Base-by-base conservation (phyloP, 2,888 invertebrate genomes). In the Lypha dubia region DNA sequence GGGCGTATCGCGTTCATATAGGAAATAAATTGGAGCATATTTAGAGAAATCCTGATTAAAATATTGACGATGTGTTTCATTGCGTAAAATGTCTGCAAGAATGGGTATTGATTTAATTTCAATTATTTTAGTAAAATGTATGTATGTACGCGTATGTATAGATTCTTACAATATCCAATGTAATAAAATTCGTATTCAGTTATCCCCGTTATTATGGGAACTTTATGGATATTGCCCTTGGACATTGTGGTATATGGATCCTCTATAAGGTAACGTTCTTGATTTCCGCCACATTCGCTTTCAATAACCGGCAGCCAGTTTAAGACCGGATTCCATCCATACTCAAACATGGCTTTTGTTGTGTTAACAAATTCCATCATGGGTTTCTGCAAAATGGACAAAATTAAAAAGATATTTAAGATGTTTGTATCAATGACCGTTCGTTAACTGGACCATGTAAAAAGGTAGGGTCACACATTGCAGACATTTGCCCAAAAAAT, bases 281-380 rank as follows among this genome's bases (percentile, higher is more conserved):
- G 94, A 41, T 41, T 79, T 13, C 70, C 75, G 0, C 95, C 95
- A 77, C 94, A 93, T 88, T 95, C 94, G 0, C 93, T 93, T 88
- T 96, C 95, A 8, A 95, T 93, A 0, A 95, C 94, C 2, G 95
- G 94, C 4, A 88, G 87, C 94, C 95, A 95, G 17, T 94, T 89
- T 3, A 89, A 79, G 4, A 90, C 86, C 0, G 91, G 91, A 87
- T 87, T 89, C 86, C 87, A 87, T 20, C 89, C 89, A 28, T 89
- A 87, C 17, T 91, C 90, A 83, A 92, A 92, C 90, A 92, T 91
- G 1, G 86, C 87, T 0, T 49, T 28, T 17, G 87, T 85, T 0
- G 90, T 89, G 62, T 83, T 86, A 0, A 89, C 90, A 84, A 88
- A 90, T 15, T 90, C 91, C 67, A 86, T 51, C 83, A 89, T 89